A percentile compares a stretch with the other conserved stretches of the same genome.
phyloP scores from a whole-genome alignment of 2,113 vertebrate genomes.

The Nycticorax nycticorax region DNA sequence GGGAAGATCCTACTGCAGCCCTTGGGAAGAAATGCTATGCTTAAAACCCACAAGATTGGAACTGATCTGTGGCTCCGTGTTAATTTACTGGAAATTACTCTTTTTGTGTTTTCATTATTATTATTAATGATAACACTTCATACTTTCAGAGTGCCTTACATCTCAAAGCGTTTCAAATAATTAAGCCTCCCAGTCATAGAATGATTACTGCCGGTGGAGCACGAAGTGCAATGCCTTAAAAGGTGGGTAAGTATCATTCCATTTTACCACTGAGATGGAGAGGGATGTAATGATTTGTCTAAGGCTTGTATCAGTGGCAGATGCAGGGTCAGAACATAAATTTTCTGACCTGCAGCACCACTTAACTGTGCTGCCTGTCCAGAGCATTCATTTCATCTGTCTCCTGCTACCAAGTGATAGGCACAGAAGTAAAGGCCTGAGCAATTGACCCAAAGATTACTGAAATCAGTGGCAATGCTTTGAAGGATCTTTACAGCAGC shows the following conservation, averaged over 20 bases:
- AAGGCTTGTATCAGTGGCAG: not conserved
- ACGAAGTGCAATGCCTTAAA: not conserved
- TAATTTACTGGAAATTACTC: conserved; percentile 20
- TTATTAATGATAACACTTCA: conserved; percentile 17
- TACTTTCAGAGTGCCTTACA: not conserved
- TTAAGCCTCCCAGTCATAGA: not conserved
- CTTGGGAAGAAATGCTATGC: not conserved
- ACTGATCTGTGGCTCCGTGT: not conserved
- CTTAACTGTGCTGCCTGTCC: conserved; percentile 1
- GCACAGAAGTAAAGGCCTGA: not conserved
- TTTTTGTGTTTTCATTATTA: not conserved
- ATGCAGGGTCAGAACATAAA: not conserved
- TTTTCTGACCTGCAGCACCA: not conserved
- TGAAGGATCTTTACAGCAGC: not conserved
- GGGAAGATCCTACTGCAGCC: conserved; percentile 3
- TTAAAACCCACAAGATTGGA: not conserved
- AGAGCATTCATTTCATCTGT: not conserved
- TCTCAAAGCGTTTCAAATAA: not conserved
- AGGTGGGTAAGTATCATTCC: not conserved
- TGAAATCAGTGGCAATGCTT: not conserved
- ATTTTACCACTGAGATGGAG: not conserved
- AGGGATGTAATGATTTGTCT: not conserved
- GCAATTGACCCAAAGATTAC: not conserved
- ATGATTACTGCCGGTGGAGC: not conserved
- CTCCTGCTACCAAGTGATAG: not conserved